Evolutionary conservation across 2,113 vertebrate species (phyloP).

Genomic region (Arizona elegans): DNA sequence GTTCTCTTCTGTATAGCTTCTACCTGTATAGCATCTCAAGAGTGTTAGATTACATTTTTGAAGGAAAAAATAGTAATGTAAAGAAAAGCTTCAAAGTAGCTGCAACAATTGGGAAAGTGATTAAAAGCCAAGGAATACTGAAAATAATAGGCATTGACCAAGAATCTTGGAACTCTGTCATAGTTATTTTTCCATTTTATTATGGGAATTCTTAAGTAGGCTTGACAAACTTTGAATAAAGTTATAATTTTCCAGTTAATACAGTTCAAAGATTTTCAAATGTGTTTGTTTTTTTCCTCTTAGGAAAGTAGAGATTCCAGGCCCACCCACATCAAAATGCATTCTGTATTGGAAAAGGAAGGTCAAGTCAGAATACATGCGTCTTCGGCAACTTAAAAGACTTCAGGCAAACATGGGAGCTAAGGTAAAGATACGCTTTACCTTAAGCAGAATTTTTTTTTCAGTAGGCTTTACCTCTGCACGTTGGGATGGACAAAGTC

Average conservation of each 20-base stretch:
- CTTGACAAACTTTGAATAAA: neutral
- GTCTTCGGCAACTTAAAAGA: conserved; percentile 91
- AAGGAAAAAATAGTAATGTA: neutral
- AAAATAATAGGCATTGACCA: neutral
- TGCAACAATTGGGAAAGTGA: neutral
- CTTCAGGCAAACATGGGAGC: conserved; percentile 88
- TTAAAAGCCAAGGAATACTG: neutral
- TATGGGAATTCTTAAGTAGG: neutral
- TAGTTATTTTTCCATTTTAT: neutral
- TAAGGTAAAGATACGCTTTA: conserved; percentile 73
- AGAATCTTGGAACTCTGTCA: neutral
- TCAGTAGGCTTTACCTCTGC: too few species aligned
- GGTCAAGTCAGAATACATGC: conserved; percentile 97
- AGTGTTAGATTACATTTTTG: neutral
- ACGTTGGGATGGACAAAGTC: neutral
- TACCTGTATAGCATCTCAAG: neutral
- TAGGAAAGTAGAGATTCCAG: conserved; percentile 74
- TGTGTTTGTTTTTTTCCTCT: neutral
- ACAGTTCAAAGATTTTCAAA: neutral
- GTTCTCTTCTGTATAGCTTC: neutral
- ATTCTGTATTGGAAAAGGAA: conserved; percentile 92
- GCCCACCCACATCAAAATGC: conserved; percentile 71
- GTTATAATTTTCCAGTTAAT: neutral
- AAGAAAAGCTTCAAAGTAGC: neutral
- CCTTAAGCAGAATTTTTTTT: neutral